A percentile compares a stretch with the other conserved stretches of the same genome.
Conservation (phyloP, 2,113 vertebrate genomes). For the Bufo bufo region DNA sequence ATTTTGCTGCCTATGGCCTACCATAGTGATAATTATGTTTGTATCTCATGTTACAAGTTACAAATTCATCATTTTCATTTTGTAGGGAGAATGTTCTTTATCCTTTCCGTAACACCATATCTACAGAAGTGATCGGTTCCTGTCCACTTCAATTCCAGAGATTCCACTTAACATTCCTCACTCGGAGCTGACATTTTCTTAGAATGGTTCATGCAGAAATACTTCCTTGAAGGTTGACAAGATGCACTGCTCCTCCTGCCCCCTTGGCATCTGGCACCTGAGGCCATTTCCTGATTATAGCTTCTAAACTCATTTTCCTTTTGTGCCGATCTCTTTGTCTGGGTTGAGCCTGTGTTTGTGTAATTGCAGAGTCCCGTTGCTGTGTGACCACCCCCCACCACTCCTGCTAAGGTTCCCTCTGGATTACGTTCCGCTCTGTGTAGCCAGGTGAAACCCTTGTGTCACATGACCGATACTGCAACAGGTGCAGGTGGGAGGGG, state of each 20-base stretch:
- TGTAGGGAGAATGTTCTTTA: no score
- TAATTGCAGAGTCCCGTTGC: constrained; percentile 42
- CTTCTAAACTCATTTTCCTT: constrained; percentile 14
- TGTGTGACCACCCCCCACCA: constrained; percentile 17
- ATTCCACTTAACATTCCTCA: background rate
- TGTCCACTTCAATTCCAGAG: background rate
- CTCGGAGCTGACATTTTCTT: background rate
- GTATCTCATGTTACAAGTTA: background rate
- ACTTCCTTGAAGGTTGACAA: background rate
- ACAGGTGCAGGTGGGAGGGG: constrained; percentile 47
- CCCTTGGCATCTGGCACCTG: constrained; percentile 7
- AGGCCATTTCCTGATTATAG: constrained; percentile 44
- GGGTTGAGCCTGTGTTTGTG: constrained; percentile 30
- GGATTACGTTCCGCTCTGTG: constrained; percentile 17
- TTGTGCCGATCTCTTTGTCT: constrained; percentile 25
- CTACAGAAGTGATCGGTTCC: background rate
- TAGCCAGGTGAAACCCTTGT: constrained; percentile 56
- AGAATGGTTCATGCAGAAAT: background rate
- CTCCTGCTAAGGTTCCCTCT: constrained; percentile 35
- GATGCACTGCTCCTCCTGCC: background rate
- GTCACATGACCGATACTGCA: constrained; percentile 55
- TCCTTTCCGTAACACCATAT: background rate
- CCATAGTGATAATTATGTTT: background rate
- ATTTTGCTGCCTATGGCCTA: no score
- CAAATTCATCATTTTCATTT: background rate